A percentile compares a stretch with the other conserved stretches of the same genome.
Evolutionary conservation across 2,888 invertebrate species (phyloP).

Genomic region (Aspidiotus rigidus): DNA sequence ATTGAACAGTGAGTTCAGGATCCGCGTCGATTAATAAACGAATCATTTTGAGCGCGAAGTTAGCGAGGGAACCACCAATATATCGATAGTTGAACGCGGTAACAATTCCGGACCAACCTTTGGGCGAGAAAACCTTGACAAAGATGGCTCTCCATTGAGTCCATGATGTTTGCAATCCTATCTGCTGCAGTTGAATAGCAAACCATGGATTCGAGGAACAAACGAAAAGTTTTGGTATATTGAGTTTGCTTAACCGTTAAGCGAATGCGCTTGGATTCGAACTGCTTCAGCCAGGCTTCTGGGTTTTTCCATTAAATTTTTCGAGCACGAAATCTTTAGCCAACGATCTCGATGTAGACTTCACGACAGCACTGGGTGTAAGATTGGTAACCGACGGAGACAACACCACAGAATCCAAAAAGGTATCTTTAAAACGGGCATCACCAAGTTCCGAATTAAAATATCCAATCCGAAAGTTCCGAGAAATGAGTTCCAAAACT

Average conservation of each 20-base stretch:
- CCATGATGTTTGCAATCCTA: neutral
- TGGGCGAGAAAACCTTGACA: neutral
- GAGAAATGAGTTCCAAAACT: no score
- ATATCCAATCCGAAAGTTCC: no score
- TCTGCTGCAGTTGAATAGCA: neutral
- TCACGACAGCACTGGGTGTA: neutral
- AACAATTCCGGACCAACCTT: neutral
- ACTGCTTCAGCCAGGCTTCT: neutral
- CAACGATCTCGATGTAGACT: neutral
- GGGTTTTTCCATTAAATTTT: neutral
- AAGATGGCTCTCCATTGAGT: neutral
- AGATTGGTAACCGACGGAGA: neutral
- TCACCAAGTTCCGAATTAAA: no score
- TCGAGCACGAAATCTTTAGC: neutral
- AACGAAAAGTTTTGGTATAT: constrained; percentile 1
- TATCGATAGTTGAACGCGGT: neutral
- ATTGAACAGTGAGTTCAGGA: neutral
- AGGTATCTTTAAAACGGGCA: neutral
- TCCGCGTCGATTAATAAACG: constrained; percentile 1
- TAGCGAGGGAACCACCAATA: neutral
- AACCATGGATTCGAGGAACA: neutral
- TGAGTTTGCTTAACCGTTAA: neutral
- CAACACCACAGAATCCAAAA: neutral
- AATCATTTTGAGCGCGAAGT: neutral
- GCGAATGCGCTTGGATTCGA: neutral